Base-by-base conservation (phyloP, 2,888 invertebrate genomes). In the Eurytoma adleriae region DNA sequence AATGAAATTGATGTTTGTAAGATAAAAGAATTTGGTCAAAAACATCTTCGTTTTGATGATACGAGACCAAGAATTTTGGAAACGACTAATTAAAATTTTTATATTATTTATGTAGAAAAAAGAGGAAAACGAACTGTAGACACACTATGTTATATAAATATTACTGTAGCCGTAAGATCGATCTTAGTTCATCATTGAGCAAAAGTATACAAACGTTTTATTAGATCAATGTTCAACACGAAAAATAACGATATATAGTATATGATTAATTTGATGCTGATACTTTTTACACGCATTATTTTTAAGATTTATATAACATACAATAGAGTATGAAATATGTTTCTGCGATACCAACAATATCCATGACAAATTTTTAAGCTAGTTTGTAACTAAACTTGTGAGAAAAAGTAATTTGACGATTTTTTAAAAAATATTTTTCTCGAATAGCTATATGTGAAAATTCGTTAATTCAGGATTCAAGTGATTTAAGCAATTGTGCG, bases 161-260 rank as follows among this genome's bases (percentile, higher is more conserved):
- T 68, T 18, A 84, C 78, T 48, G 83, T 84, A 84, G 85, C 86
- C 87, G 86, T 87, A 87, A 84, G n/a, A n/a, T n/a, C n/a, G 85
- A 85, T 87, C 84, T 86, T 88, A 88, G 87, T 85, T 89, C 87
- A 72, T 57, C 83, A 84, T 74, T 70, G 81, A 62, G 50, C 40
- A 18, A 85, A 85, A 86, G 85, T 85, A 86, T 85, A 85, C 85
- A 86, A 85, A 83, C 83, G 83, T 87, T 88, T 87, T 86, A 85
- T 85, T 88, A 87, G 87, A 83, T 78, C 83, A 86, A 83, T 83
- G 84, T 85, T 87, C 86, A 85, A 84, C 85, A 85, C 83, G 81
- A 66, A 78, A 84, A 83, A 79, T 80, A 71, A 84, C 84, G 79
- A 82, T 87, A 86, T 87, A 87, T 84, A 87, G 82, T 64, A 30